phyloP scores from a whole-genome alignment of 1,140 invertebrate genomes.

The Whitmania pigra region DNA sequence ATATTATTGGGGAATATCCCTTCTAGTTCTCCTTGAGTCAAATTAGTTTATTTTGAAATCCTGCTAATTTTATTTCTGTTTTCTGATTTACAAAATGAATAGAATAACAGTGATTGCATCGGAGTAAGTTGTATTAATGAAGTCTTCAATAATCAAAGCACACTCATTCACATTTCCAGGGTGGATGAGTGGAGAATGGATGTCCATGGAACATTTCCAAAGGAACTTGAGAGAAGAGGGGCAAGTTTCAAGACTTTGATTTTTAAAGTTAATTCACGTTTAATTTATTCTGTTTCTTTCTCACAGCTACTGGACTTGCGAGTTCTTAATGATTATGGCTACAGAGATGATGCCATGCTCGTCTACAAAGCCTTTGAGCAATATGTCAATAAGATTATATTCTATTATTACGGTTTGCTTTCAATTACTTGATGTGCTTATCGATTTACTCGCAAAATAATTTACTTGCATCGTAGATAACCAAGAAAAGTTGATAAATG shows the following conservation, averaged over 20 bases:
- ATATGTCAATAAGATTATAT: conserved; percentile 36
- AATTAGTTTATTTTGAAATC: too few species aligned
- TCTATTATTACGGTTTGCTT: conserved; percentile 35
- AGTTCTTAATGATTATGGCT: conserved; percentile 39
- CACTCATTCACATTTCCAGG: conserved; percentile 20
- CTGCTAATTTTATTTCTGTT: too few species aligned
- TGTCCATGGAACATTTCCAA: conserved; percentile 32
- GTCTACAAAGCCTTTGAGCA: conserved; percentile 34
- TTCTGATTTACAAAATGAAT: too few species aligned
- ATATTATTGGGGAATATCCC: too few species aligned
- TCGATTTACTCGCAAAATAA: background rate
- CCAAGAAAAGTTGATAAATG: conserved; percentile 32
- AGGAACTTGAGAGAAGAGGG: conserved; percentile 34
- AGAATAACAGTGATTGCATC: too few species aligned
- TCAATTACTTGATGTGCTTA: background rate
- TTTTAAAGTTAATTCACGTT: background rate
- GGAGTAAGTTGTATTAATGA: too few species aligned
- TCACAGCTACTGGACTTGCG: conserved; percentile 28
- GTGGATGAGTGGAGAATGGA: conserved; percentile 34
- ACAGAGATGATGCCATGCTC: conserved; percentile 38
- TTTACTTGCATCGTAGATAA: conserved; percentile 28
- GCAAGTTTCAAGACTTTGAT: conserved; percentile 24
- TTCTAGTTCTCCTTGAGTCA: too few species aligned
- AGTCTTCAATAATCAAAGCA: too few species aligned
- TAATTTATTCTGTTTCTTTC: background rate